Base-by-base conservation (phyloP, 2,113 vertebrate species). In the Cyprinus carpio region DNA sequence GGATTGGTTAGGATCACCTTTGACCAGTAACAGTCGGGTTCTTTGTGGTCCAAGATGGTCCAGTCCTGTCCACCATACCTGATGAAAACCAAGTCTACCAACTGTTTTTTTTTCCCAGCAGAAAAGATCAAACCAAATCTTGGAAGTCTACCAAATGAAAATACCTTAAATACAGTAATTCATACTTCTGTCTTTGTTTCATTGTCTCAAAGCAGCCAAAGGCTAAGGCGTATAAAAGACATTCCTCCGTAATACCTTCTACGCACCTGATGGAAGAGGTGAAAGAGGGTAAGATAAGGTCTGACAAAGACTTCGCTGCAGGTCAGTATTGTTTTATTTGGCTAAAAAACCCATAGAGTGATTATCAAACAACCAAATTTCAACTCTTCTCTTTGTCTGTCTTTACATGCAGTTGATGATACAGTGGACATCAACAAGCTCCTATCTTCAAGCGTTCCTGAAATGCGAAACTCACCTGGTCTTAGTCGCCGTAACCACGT, bases 241-340 rank as follows among this genome's bases (percentile, higher is more conserved):
- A 95, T 86, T 95, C 94, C 51, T 95, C 94, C 11, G 89, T 95
- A 31, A 94, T 94, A 89, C 94, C 95, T 43, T 94, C 94, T 12
- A 93, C 91, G 23, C 93, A 93, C 75, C 83, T 94, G 12, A 11
- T 93, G 90, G 89, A 92, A 54, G 94, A 95, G 85, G 92, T 93
- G 74, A 87, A 92, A 84, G 94, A 95, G 87, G 89, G 84, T 2
- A 84, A 74, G 31, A 90, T 90, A 0, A 88, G 69, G 37, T 58
- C 91, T 0, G 91, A 92, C 54, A 92, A 82, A 5, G 92, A 92
- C 80, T 94, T 93, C 83, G 86, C 91, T 79, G 76, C 90, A 67
- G 94, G 95, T 95, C 72, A 91, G 94, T 94, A 88, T 89, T 88
- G 11, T 49, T 40, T 8, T 1, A n/a, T 49, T 43, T 37, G 16